These are phyloP conservation scores for Drosophila kambysellisi DNA, from an alignment of 2,888 invertebrate genomes.

Conservation along the genomic window DNA sequence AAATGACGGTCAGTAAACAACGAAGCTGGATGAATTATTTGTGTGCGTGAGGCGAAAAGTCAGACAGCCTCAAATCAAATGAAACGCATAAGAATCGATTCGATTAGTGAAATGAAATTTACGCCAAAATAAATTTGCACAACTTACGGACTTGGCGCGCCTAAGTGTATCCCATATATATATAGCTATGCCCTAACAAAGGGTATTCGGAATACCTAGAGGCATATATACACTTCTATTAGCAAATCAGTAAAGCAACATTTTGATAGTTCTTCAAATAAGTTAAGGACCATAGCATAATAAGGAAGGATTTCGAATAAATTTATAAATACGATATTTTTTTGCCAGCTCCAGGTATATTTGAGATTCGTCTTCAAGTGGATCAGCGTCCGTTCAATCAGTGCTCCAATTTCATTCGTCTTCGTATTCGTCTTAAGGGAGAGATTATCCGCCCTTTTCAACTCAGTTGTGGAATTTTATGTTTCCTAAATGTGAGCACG, in stretches of 20 bases:
- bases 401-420: no score
- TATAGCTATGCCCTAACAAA: slow-evolving; percentile 15
- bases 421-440: neutral
- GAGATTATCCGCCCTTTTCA: neutral
- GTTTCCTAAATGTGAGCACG: neutral
- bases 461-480: neutral
- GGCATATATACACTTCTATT: neutral
- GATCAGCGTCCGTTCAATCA: no score
- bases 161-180: slow-evolving; percentile 57
- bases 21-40: slow-evolving; percentile 34
- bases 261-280: neutral
- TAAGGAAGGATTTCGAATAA: neutral
- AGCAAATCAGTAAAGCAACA: neutral
- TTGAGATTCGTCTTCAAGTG: no score
- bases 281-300: neutral
- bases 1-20: slow-evolving; percentile 55
- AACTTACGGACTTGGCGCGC: slow-evolving; percentile 72
- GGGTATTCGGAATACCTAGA: neutral
- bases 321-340: no score
- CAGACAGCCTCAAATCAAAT: slow-evolving; percentile 69
- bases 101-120: slow-evolving; percentile 80
- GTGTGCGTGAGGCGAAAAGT: slow-evolving; percentile 53
- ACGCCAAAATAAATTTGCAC: slow-evolving; percentile 79
- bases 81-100: slow-evolving; percentile 79
- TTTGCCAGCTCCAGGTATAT: no score